Conservation (phyloP, 2,888 invertebrate species). For the Aporophyla lueneburgensis region DNA sequence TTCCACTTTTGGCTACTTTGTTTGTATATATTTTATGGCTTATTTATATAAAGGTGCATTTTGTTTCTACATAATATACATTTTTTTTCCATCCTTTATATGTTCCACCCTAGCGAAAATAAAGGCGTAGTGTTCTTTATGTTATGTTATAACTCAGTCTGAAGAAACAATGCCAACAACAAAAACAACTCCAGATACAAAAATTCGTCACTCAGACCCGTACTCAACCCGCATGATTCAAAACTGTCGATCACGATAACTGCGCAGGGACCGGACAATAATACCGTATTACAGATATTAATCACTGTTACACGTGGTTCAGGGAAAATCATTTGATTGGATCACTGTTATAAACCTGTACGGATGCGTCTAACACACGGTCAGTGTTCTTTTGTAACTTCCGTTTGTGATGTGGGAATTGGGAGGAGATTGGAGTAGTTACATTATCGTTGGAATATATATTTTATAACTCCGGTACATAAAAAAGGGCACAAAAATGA, state of each 20-base stretch:
- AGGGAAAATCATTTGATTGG: constrained; percentile 61
- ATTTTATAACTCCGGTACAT: too few relatives aligned
- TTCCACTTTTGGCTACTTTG: too few relatives aligned
- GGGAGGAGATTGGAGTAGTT: background rate
- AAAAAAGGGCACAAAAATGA: too few relatives aligned
- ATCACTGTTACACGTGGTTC: constrained; percentile 74
- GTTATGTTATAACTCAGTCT: too few relatives aligned
- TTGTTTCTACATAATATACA: too few relatives aligned
- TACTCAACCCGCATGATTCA: constrained; percentile 83
- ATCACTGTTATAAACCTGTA: constrained; percentile 41
- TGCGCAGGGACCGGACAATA: constrained; percentile 63
- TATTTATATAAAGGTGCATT: too few relatives aligned
- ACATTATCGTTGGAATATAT: too few relatives aligned
- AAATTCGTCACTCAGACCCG: constrained; percentile 69
- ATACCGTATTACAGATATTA: constrained; percentile 75
- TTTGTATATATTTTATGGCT: too few relatives aligned
- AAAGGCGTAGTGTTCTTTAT: too few relatives aligned
- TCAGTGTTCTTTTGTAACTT: constrained; percentile 45
- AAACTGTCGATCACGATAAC: constrained; percentile 78
- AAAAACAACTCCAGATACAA: background rate
- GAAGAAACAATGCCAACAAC: background rate
- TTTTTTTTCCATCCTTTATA: too few relatives aligned
- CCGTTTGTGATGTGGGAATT: constrained; percentile 55
- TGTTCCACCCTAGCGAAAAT: too few relatives aligned
- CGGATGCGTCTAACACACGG: constrained; percentile 33